Conservation (phyloP, 2,797 vertebrate species). For the Amniataba percoides region DNA sequence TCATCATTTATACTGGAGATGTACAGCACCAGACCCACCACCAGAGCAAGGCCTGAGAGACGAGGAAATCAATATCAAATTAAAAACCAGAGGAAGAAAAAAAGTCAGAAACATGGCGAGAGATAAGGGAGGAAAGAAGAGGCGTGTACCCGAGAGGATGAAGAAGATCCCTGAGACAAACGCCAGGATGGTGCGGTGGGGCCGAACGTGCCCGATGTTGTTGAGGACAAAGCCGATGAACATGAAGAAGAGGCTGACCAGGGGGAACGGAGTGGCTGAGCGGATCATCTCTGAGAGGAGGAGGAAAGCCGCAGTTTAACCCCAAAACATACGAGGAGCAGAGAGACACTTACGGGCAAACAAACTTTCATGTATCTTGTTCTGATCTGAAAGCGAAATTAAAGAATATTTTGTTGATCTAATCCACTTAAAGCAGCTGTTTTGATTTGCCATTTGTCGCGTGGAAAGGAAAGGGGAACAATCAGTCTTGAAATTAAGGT, state of each 20-base stretch:
- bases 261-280: slow-evolving; percentile 94
- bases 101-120: not conserved
- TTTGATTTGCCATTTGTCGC: not conserved
- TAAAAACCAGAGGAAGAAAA: not conserved
- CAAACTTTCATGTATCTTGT: not conserved
- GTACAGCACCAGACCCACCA: slow-evolving; percentile 92
- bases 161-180: slow-evolving; percentile 98
- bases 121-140: not conserved
- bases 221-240: slow-evolving; percentile 95
- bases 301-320: not conserved
- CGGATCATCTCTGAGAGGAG: slow-evolving; percentile 92
- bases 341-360: not conserved
- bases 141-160: slow-evolving; percentile 90
- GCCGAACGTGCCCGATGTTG: slow-evolving; percentile 93
- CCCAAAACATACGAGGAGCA: not conserved
- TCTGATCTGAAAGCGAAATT: not conserved
- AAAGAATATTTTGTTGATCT: not conserved
- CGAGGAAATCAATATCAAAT: not conserved
- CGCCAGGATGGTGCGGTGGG: slow-evolving; percentile 93
- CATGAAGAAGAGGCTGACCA: slow-evolving; percentile 98
- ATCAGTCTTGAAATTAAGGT: slow-evolving; percentile 6
- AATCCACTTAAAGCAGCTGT: too few species aligned
- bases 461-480: not conserved
- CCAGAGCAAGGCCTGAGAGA: slow-evolving; percentile 85
- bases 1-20: slow-evolving; percentile 94